Evolutionary conservation across 2,888 invertebrate species (phyloP).

Genomic region (Papilio gigon): DNA sequence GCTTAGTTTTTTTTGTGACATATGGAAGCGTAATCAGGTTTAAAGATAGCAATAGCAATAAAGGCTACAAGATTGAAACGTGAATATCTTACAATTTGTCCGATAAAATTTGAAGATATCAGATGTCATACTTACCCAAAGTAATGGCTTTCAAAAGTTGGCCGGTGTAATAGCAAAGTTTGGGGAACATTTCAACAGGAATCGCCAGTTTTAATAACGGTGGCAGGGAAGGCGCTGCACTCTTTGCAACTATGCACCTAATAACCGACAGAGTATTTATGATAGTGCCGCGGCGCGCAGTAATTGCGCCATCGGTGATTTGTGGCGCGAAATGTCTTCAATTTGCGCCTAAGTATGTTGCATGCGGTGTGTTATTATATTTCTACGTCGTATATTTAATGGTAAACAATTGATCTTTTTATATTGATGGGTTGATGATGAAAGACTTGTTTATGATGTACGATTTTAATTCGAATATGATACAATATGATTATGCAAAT

Average conservation of each 20-base stretch:
- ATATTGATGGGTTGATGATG: no score
- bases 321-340: slow-evolving; percentile 63
- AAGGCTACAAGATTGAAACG: background rate
- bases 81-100: background rate
- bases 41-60: no score
- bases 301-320: slow-evolving; percentile 79
- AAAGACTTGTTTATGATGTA: no score
- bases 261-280: slow-evolving; percentile 69
- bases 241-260: slow-evolving; percentile 75
- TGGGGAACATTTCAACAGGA: slow-evolving; percentile 21
- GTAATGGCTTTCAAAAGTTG: background rate
- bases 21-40: background rate
- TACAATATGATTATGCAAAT: no score
- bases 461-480: no score
- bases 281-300: slow-evolving; percentile 56
- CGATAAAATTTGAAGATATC: background rate
- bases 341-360: slow-evolving; percentile 52
- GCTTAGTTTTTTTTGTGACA: background rate
- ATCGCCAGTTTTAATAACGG: slow-evolving; percentile 35
- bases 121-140: slow-evolving; percentile 12
- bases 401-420: no score
- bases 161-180: slow-evolving; percentile 21
- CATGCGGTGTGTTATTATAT: slow-evolving; percentile 6
- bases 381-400: background rate
- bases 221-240: slow-evolving; percentile 44